Conservation (phyloP, 2,113 vertebrate genomes). For the Perca fluviatilis region DNA sequence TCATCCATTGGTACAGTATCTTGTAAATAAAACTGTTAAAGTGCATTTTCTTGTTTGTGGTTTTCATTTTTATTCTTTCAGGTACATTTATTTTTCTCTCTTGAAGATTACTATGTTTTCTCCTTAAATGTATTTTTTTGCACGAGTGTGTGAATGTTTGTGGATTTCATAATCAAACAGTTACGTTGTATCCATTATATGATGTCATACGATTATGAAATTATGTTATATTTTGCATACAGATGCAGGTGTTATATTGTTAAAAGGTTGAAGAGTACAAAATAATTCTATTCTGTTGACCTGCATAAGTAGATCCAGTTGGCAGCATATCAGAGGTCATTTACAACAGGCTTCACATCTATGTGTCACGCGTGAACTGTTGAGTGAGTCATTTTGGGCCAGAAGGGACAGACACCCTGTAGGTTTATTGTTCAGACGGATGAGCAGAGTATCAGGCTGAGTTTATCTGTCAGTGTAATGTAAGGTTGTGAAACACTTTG, state of each 20-base stretch:
- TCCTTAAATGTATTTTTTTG: no score
- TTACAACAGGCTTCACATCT: constrained; percentile 3
- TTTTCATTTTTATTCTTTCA: no score
- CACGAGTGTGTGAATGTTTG: neutral
- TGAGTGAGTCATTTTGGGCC: neutral
- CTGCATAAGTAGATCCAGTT: constrained; percentile 4
- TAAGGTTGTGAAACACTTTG: neutral
- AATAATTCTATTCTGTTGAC: neutral
- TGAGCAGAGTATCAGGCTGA: neutral
- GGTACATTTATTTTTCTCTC: no score
- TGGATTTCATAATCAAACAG: neutral
- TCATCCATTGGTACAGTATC: no score
- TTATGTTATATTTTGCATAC: neutral
- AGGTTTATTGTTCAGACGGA: neutral
- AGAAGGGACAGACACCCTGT: neutral
- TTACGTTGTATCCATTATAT: neutral
- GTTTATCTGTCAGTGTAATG: neutral
- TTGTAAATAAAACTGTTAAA: no score
- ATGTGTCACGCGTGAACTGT: neutral
- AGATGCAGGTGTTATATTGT: neutral
- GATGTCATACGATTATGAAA: neutral
- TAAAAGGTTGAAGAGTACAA: neutral
- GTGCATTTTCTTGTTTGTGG: no score
- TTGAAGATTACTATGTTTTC: no score
- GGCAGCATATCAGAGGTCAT: constrained; percentile 23